Evolutionary conservation across 2,888 invertebrate genomes (phyloP).

Genomic region (Amblyjoppa proteus): DNA sequence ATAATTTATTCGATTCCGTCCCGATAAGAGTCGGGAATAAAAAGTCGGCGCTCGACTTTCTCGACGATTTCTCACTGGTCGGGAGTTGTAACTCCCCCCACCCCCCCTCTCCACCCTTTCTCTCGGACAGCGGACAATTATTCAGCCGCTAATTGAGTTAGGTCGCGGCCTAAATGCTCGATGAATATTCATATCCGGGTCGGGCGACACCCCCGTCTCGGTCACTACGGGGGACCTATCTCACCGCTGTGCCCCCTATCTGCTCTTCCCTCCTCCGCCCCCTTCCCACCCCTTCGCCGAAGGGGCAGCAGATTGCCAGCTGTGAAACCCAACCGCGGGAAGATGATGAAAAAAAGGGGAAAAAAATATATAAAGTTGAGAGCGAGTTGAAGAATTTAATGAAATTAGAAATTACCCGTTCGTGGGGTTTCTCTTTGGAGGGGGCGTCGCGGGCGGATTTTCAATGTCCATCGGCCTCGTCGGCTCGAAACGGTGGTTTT

Average conservation of each 20-base stretch:
- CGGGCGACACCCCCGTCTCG: constrained; percentile 47
- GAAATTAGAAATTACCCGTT: constrained; percentile 53
- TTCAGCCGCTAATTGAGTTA: constrained; percentile 81
- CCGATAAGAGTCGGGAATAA: constrained; percentile 21
- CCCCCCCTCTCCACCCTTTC: constrained; percentile 64
- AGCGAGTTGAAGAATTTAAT: constrained; percentile 52
- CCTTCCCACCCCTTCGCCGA: background rate
- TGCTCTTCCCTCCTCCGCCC: constrained; percentile 33
- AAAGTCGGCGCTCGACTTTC: constrained; percentile 68
- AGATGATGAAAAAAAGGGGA: constrained; percentile 48
- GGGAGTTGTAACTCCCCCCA: background rate
- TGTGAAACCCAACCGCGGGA: constrained; percentile 38
- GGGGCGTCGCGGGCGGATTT: background rate
- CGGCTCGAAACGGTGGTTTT: background rate
- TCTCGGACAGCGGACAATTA: constrained; percentile 78
- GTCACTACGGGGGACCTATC: constrained; percentile 68
- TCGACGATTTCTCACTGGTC: constrained; percentile 73
- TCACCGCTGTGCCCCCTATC: constrained; percentile 28
- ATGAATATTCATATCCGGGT: constrained; percentile 80
- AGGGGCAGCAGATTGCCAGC: constrained; percentile 51
- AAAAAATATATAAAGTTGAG: constrained; percentile 9
- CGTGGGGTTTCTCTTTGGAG: constrained; percentile 13
- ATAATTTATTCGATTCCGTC: constrained; percentile 49
- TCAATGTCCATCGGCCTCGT: background rate
- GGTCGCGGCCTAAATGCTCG: constrained; percentile 78